Conservation (phyloP, 2,113 vertebrate genomes). For the Stegastes partitus region DNA sequence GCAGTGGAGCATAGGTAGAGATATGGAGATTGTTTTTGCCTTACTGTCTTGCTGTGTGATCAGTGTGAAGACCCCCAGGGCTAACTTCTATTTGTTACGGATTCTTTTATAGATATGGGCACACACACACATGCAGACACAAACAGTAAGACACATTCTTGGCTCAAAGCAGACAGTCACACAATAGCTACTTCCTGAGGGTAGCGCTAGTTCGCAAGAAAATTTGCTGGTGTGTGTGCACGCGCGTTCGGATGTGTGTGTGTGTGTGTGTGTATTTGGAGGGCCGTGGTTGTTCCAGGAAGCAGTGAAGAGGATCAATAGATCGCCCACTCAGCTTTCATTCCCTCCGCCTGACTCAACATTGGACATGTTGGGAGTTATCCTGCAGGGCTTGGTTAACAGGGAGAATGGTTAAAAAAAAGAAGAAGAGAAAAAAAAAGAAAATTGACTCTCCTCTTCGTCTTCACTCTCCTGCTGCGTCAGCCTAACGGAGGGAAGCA, state of each 20-base stretch:
- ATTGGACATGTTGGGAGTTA: conserved; percentile 74
- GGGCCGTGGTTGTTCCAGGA: conserved; percentile 78
- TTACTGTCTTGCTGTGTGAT: conserved; percentile 48
- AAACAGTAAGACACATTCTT: conserved; percentile 64
- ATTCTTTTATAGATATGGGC: conserved; percentile 63
- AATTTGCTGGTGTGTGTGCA: conserved; percentile 56
- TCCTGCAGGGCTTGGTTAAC: conserved; percentile 67
- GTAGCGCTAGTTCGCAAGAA: conserved; percentile 73
- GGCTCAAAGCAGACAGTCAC: conserved; percentile 70
- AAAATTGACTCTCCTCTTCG: conserved; percentile 42
- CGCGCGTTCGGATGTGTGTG: no score
- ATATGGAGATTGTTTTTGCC: conserved; percentile 60
- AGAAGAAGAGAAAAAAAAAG: no score
- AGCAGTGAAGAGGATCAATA: conserved; percentile 80
- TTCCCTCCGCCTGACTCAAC: conserved; percentile 81
- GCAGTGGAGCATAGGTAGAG: conserved; percentile 47
- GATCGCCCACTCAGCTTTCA: conserved; percentile 81
- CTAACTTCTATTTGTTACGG: conserved; percentile 71
- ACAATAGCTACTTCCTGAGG: conserved; percentile 79
- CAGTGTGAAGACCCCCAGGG: conserved; percentile 56
- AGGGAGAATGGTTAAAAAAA: conserved; percentile 56
- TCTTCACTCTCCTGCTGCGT: conserved; percentile 56
- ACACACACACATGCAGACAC: conserved; percentile 27
- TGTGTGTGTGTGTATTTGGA: conserved; percentile 62
- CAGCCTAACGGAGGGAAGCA: conserved; percentile 65